Evolutionary conservation across 2,113 vertebrate species (phyloP), one percentile per base, ranked within the genome.

Genomic region (Echinops telfairi): DNA sequence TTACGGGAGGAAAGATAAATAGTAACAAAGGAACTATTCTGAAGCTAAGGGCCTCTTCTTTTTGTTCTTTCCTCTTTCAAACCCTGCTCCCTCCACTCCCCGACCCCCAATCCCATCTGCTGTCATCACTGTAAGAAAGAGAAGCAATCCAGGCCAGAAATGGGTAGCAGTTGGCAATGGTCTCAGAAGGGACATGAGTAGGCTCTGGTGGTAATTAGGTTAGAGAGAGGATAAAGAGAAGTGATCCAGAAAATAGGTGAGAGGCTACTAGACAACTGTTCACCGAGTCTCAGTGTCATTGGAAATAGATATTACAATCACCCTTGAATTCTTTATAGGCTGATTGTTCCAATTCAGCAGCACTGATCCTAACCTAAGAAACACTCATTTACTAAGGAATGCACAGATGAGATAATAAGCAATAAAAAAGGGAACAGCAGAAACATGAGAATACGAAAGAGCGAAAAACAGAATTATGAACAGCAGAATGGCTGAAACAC

Each of bases 391-490:
- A 84, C 15, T 73, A 88, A 81, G 36, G 14, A 6, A 70, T 77
- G 27, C 10, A 91, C n/a, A 77, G 38, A 75, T 10, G 29, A 16
- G 36, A 71, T 3, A 81, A 33, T 8, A 92, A 36, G 23, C 38
- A 80, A 79, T 83, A 64, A 77, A 93, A 75, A 87, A 20, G 17
- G 27, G 33, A 47, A 89, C 23, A 81, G 33, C 17, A 94, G 81
- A 89, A 94, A 85, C 5, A 83, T 84, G 78, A 88, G 40, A 87
- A 57, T 9, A 93, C 3, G 83, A 33, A 80, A 8, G 38, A 88
- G 6, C 62, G 43, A 89, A 33, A 89, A 73, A 95, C 36, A 95
- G 79, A 91, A 91, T 77, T 83, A 53, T 22, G 38, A 88, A 14
- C 85, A 86, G 38, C 14, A 80, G 25, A 80, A 91, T 23, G 81